These are phyloP conservation scores for Cephalopachus bancanus DNA, from an alignment of 2,797 vertebrate species.

Conservation along the genomic window DNA sequence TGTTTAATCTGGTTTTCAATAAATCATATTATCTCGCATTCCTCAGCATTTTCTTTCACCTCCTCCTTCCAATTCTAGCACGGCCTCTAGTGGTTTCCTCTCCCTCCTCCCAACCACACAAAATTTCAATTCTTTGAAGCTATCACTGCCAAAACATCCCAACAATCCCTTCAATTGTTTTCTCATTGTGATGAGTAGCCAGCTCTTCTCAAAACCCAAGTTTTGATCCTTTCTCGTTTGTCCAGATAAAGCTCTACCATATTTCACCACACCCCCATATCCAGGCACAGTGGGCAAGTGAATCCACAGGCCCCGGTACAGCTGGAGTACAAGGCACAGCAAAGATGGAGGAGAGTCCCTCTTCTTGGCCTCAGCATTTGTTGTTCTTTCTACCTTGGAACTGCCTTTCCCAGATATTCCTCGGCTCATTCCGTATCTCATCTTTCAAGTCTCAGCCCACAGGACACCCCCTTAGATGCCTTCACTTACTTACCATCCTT, in stretches of 20 bases:
- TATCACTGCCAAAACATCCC: neutral
- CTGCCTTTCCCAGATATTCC: neutral
- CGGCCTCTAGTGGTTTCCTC: neutral
- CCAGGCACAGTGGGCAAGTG: neutral
- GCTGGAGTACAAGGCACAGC: neutral
- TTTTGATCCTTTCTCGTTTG: neutral
- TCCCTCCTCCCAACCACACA: neutral
- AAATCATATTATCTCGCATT: neutral
- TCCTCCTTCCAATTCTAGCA: neutral
- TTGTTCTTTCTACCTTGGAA: neutral
- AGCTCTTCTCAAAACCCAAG: constrained; percentile 11
- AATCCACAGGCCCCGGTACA: neutral
- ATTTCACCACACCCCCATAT: neutral
- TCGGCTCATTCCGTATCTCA: neutral
- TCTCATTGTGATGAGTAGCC: neutral
- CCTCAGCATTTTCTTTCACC: neutral
- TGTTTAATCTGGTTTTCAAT: neutral
- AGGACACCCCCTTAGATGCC: neutral
- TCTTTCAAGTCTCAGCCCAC: neutral
- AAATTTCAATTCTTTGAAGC: neutral
- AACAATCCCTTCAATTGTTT: neutral
- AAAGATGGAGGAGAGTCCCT: neutral
- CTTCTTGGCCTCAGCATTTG: neutral
- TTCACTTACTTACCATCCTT: neutral
- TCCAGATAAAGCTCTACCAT: neutral